These are phyloP conservation scores for Dugesia japonica DNA, from an alignment of 2,888 invertebrate species.

Conservation along the genomic window DNA sequence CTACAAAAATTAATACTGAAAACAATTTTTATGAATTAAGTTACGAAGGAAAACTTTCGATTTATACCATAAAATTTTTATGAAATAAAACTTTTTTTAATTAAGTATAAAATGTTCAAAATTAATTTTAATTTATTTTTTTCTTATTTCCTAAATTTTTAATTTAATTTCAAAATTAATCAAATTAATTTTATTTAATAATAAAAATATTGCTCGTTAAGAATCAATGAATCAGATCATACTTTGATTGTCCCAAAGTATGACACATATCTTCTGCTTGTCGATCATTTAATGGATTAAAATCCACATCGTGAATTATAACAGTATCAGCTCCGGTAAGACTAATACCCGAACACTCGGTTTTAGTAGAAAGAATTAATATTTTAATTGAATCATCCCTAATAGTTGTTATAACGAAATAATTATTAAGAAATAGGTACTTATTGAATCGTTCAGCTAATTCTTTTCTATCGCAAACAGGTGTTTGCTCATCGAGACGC, in stretches of 20 bases:
- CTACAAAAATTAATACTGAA: too few species aligned
- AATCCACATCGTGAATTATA: background rate
- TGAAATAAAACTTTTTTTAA: too few species aligned
- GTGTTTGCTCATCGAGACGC: constrained; percentile 74
- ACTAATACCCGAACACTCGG: background rate
- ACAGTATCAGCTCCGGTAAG: background rate
- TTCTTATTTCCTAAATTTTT: too few species aligned
- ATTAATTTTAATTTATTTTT: too few species aligned
- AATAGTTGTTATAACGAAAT: constrained; percentile 52
- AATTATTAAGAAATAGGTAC: constrained; percentile 66
- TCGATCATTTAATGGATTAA: background rate
- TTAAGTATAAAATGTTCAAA: too few species aligned
- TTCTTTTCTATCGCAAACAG: constrained; percentile 56
- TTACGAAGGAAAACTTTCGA: too few species aligned
- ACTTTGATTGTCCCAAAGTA: background rate
- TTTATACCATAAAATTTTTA: too few species aligned
- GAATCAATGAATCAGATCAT: background rate
- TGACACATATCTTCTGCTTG: background rate
- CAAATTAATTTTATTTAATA: background rate
- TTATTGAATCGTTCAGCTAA: constrained; percentile 69
- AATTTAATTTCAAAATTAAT: too few species aligned
- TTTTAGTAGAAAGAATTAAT: background rate
- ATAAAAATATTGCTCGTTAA: background rate
- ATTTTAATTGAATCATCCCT: constrained; percentile 5
- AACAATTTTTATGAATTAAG: too few species aligned